Percentiles rank a stretch among this genome's conserved stretches.
These are phyloP conservation scores for Mythimna loreyi DNA, from an alignment of 2,888 invertebrate species.

Conservation along the genomic window DNA sequence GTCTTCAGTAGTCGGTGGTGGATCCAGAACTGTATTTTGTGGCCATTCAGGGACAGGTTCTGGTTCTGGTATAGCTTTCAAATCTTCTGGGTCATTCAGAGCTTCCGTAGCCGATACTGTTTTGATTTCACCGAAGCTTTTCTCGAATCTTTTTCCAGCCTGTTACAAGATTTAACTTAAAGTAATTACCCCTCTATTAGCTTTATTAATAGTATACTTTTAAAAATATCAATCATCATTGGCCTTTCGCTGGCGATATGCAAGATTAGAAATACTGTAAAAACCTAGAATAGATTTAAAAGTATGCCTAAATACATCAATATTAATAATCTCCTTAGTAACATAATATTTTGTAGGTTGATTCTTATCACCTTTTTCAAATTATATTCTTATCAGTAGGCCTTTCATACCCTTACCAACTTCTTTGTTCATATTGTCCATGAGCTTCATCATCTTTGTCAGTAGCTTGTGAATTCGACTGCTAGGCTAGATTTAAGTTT, in stretches of 20 bases:
- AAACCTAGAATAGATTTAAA: constrained; percentile 14
- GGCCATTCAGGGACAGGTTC: constrained; percentile 35
- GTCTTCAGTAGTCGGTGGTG: constrained; percentile 26
- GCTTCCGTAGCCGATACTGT: constrained; percentile 22
- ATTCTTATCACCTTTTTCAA: too few species aligned
- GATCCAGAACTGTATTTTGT: constrained; percentile 12
- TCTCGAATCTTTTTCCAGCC: constrained; percentile 90
- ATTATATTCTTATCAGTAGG: too few species aligned
- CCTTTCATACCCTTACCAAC: too few species aligned
- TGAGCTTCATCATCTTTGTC: neutral
- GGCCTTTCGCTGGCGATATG: neutral
- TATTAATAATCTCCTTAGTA: neutral
- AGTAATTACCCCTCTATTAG: neutral
- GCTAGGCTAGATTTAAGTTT: too few species aligned
- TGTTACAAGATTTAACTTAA: constrained; percentile 48
- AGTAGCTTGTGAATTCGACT: neutral
- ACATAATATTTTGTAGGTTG: neutral
- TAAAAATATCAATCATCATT: neutral
- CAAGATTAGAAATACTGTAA: constrained; percentile 2
- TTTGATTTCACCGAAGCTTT: constrained; percentile 73
- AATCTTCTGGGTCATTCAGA: constrained; percentile 45
- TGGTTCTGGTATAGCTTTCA: constrained; percentile 20
- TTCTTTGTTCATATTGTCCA: too few species aligned
- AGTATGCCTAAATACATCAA: neutral
- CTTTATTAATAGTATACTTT: neutral